phyloP scores from a whole-genome alignment of 1,140 invertebrate species.

The Cyclargus thomasi region DNA sequence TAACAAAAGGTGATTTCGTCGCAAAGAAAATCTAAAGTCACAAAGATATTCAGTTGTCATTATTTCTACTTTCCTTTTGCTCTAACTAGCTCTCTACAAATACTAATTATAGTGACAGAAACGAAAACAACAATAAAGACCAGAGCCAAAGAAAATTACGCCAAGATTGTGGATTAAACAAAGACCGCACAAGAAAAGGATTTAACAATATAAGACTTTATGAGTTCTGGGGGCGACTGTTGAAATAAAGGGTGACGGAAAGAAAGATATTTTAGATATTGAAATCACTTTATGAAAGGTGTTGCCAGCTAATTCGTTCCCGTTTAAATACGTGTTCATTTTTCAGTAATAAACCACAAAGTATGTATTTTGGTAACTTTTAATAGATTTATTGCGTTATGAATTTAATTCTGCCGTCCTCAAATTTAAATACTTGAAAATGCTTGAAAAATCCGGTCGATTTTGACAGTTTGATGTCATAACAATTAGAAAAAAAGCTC shows the following conservation, averaged over 20 bases:
- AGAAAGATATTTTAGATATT: neutral
- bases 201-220: neutral
- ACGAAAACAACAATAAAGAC: neutral
- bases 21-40: neutral
- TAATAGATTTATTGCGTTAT: no score
- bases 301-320: no score
- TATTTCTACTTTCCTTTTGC: neutral
- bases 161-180: neutral
- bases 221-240: neutral
- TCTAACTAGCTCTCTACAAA: neutral
- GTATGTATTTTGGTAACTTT: no score
- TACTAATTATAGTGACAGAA: neutral
- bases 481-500: no score
- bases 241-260: neutral
- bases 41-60: neutral
- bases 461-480: no score
- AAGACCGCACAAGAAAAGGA: neutral
- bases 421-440: no score
- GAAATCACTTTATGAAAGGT: neutral
- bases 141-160: neutral
- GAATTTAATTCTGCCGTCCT: no score
- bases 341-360: no score
- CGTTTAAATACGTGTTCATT: neutral
- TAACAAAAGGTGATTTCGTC: no score
- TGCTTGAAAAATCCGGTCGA: no score